Conservation (phyloP, 2,113 vertebrate genomes). For the Neolamprologus hecqui region DNA sequence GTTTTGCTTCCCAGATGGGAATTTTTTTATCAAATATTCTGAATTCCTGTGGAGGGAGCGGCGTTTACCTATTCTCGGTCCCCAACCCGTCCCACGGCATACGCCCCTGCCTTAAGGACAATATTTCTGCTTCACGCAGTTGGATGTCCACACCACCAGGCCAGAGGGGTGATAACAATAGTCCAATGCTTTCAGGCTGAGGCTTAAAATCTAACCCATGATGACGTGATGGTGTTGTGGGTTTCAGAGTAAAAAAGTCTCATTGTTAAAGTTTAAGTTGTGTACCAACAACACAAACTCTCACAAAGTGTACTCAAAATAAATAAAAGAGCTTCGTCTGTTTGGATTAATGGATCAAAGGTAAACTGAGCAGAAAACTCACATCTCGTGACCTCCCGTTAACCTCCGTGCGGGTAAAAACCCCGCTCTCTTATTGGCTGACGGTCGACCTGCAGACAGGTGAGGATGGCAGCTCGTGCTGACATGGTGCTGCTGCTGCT, state of each 20-base stretch:
- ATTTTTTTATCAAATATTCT: not conserved
- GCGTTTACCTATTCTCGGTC: not conserved
- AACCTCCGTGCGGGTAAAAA: not conserved
- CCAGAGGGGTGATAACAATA: not conserved
- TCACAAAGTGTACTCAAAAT: not conserved
- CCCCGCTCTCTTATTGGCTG: constrained; percentile 2
- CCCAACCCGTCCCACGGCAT: not conserved
- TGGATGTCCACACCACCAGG: not conserved
- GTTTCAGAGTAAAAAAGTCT: not conserved
- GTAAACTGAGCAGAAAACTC: not conserved
- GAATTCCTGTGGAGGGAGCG: not conserved
- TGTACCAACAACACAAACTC: not conserved
- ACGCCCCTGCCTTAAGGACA: not conserved
- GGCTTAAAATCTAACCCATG: not conserved
- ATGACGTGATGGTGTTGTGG: not conserved
- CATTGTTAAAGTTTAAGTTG: not conserved
- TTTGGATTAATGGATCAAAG: accelerated
- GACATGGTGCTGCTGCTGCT: accelerated
- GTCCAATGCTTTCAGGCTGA: not conserved
- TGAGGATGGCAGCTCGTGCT: not conserved
- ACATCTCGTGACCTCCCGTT: not conserved
- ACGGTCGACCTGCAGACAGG: not conserved
- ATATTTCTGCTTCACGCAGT: accelerated
- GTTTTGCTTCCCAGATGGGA: not conserved
- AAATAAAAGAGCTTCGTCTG: not conserved